Evolutionary conservation across 1,140 invertebrate genomes (phyloP), one percentile per base, ranked within the genome.

Genomic region (Lethrus apterus): DNA sequence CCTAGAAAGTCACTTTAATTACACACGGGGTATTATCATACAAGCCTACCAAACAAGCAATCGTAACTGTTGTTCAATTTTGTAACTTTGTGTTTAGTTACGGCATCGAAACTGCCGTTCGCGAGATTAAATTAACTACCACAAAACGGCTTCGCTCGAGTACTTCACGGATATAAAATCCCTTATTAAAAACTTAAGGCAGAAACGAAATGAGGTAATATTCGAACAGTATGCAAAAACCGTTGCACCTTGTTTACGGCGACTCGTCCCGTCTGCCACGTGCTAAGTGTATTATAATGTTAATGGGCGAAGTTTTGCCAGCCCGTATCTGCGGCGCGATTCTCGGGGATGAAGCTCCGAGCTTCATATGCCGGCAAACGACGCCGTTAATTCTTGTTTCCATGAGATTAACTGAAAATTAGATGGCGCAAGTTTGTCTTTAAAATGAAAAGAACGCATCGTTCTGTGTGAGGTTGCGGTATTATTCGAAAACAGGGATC

Each of bases 331-430:
- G 30, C 21, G 34, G 33, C 46, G 26, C 45, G 46, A 48, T 48
- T 43, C 46, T 44, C 48, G 44, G 45, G 54, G 50, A 54, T 52
- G 57, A 51, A 54, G 57, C 24, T 18, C 29, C 3, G 31, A 26
- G 52, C 54, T 64, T 62, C 58, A 62, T 59, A 61, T 59, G 62
- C 63, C 59, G 58, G 59, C 50, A 60, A 66, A 66, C 58, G 60
- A 57, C 61, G 61, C 55, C 63, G 62, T 64, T 66, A 63, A 64
- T 66, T 66, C 63, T 65, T 62, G 62, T 66, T 65, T 65, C 56
- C 56, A 51, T 50, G 58, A 64, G 64, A 65, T 66, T 66, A 66
- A 66, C 61, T 64, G 59, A 59, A 65, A 65, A 66, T 65, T 66
- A 66, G 63, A 65, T 64, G 62, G 57, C 58, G 62, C 46, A 63